These are phyloP conservation scores for Mesitornis unicolor DNA, from an alignment of 2,113 vertebrate genomes.

Conservation along the genomic window DNA sequence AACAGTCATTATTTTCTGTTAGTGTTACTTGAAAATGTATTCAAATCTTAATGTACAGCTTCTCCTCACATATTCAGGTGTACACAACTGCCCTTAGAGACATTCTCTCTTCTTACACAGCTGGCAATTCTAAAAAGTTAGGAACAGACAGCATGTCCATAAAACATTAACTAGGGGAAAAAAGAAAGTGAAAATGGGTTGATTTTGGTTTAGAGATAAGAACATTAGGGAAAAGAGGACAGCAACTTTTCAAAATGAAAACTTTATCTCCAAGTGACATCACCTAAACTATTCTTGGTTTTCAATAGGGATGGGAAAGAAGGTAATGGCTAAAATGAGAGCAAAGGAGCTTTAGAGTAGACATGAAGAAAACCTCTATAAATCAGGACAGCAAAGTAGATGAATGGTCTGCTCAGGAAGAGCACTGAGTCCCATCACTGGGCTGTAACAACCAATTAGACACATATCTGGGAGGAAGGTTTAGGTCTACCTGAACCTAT, in stretches of 20 bases:
- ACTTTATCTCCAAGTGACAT: not conserved
- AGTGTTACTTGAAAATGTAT: not conserved
- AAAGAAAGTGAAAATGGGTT: not conserved
- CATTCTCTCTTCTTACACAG: not conserved
- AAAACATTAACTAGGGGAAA: not conserved
- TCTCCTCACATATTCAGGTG: not conserved
- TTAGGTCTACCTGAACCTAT: not conserved
- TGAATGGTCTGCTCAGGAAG: not conserved
- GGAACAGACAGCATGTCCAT: not conserved
- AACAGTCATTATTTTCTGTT: fast-evolving
- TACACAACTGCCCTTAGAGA: not conserved
- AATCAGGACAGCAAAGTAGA: not conserved
- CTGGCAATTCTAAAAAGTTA: not conserved
- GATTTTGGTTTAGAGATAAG: not conserved
- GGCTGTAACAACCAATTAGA: not conserved
- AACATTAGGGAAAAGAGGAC: not conserved
- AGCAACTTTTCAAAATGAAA: not conserved
- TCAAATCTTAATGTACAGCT: not conserved
- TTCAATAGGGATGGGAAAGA: not conserved
- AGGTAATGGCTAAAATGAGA: not conserved
- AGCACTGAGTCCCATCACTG: fast-evolving
- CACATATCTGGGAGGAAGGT: not conserved
- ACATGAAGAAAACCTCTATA: not conserved
- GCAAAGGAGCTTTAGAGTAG: not conserved
- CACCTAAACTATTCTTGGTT: not conserved